Evolutionary conservation across 2,113 vertebrate species (phyloP).

Genomic region (Oceanites oceanicus): DNA sequence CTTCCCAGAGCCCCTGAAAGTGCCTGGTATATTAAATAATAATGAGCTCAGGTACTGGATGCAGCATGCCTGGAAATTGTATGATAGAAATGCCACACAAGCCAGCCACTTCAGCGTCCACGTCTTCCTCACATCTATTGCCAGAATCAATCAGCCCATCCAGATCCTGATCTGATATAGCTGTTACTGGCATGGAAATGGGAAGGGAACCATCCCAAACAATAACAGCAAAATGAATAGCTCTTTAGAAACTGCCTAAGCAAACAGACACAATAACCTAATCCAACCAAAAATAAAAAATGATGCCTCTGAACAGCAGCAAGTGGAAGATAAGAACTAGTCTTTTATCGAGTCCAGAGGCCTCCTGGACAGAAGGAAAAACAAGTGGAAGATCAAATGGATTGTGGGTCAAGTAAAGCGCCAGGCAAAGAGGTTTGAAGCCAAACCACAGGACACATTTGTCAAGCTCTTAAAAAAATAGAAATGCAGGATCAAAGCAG

Average conservation of each 20-base stretch:
- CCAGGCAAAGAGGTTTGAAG: slow-evolving; percentile 76
- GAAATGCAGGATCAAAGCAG: slow-evolving; percentile 80
- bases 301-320: slow-evolving; percentile 18
- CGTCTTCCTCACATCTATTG: not conserved
- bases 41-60: not conserved
- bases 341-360: not conserved
- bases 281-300: slow-evolving; percentile 19
- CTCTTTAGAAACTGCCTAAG: not conserved
- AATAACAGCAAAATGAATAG: not conserved
- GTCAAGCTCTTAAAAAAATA: slow-evolving; percentile 81
- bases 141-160: not conserved
- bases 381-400: slow-evolving; percentile 77
- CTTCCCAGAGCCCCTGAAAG: not conserved
- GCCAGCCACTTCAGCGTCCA: not conserved
- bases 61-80: not conserved
- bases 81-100: not conserved
- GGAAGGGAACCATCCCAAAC: not conserved
- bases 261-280: not conserved
- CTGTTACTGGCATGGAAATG: not conserved
- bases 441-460: slow-evolving; percentile 79
- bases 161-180: not conserved
- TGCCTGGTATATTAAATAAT: not conserved
- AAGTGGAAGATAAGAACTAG: slow-evolving; percentile 31
- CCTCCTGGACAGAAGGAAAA: slow-evolving; percentile 50
- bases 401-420: slow-evolving; percentile 71